Conservation (phyloP, 2,113 vertebrate genomes). For the Brachyhypopomus gauderio region DNA sequence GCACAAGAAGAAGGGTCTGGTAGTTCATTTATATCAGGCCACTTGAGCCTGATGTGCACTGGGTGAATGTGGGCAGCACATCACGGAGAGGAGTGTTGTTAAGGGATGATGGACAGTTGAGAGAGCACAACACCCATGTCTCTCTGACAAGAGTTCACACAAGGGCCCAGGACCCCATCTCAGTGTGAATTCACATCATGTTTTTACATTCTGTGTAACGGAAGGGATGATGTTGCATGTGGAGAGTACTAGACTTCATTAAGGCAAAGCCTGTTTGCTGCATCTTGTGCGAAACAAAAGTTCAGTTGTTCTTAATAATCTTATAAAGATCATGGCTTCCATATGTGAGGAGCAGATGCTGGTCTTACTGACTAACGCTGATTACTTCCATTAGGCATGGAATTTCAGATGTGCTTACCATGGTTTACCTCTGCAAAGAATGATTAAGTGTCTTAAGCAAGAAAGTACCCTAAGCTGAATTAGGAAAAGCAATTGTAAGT, state of each 20-base stretch:
- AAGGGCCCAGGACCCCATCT: not conserved
- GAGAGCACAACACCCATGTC: not conserved
- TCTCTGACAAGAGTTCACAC: not conserved
- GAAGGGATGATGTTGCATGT: not conserved
- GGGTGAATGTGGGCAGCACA: constrained; percentile 68
- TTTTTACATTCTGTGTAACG: not conserved
- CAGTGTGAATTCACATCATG: not conserved
- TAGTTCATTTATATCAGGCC: constrained; percentile 61
- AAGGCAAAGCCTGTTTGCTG: constrained; percentile 12
- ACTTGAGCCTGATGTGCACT: constrained; percentile 56
- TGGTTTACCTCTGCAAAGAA: not conserved
- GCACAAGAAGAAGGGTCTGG: constrained; percentile 64
- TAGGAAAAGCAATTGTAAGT: not conserved
- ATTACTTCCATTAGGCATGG: constrained; percentile 28
- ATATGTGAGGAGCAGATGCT: constrained; percentile 37
- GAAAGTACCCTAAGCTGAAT: not conserved
- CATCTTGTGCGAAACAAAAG: constrained; percentile 18
- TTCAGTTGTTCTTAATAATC: constrained; percentile 30
- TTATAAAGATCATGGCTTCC: constrained; percentile 11
- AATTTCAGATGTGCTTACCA: constrained; percentile 28
- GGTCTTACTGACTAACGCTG: constrained; percentile 12
- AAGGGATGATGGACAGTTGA: not conserved
- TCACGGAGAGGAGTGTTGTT: constrained; percentile 67
- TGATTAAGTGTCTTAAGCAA: not conserved
- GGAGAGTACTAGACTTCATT: not conserved